Conservation (phyloP, 1,140 invertebrate genomes). For the Scylla paramamosain region DNA sequence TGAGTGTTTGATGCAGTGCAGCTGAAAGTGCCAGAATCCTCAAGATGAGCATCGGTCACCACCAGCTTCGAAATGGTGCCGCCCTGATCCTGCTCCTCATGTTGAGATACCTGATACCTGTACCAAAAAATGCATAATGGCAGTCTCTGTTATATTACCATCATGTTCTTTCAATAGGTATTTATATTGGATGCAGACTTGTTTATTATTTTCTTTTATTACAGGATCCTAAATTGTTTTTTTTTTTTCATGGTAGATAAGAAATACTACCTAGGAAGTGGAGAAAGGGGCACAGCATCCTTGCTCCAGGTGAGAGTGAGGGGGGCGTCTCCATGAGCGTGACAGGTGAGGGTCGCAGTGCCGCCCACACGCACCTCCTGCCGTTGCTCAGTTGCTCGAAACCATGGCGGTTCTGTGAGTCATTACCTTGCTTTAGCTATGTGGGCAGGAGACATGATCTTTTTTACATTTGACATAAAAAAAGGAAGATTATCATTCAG, state of each 20-base stretch:
- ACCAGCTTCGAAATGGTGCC: constrained; percentile 79
- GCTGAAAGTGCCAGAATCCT: constrained; percentile 81
- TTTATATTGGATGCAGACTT: too few species aligned
- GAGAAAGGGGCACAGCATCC: constrained; percentile 84
- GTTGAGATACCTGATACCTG: constrained; percentile 77
- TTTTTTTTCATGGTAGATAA: too few species aligned
- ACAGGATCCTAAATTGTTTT: too few species aligned
- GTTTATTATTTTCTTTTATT: too few species aligned
- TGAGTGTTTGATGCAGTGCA: constrained; percentile 81
- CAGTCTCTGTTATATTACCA: too few species aligned
- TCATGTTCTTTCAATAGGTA: too few species aligned
- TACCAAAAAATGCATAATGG: too few species aligned
- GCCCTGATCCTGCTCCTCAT: constrained; percentile 67
- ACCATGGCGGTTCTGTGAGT: constrained; percentile 75
- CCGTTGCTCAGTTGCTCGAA: constrained; percentile 55
- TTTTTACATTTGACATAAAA: not conserved
- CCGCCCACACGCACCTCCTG: constrained; percentile 69
- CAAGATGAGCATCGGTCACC: constrained; percentile 79
- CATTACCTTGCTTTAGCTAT: not conserved
- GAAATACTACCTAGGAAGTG: constrained; percentile 61
- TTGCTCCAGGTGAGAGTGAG: constrained; percentile 89
- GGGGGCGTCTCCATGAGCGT: constrained; percentile 85
- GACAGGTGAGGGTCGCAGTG: constrained; percentile 67
- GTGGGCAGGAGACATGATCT: not conserved
- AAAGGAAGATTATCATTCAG: not conserved